Conservation (phyloP, 2,113 vertebrate genomes). For the Daubentonia madagascariensis region DNA sequence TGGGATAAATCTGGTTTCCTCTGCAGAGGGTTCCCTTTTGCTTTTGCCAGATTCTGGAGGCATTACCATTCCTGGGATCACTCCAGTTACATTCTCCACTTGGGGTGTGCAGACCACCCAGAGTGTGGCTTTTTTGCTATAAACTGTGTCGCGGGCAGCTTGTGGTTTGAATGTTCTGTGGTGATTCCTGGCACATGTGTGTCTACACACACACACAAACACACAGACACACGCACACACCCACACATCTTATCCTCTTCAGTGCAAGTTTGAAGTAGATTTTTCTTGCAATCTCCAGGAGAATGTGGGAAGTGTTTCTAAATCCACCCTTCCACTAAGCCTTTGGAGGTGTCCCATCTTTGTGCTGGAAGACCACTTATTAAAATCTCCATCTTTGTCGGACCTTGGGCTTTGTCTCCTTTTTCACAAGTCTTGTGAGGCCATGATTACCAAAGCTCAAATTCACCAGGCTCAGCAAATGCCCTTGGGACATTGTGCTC, state of each 20-base stretch:
- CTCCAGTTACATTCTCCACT: background rate
- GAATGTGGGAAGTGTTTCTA: background rate
- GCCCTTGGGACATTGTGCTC: background rate
- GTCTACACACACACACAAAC: background rate
- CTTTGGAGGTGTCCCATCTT: background rate
- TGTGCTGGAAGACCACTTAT: background rate
- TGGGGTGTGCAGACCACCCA: slow-evolving; percentile 20
- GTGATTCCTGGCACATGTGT: background rate
- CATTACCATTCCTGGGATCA: background rate
- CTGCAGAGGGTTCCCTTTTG: background rate
- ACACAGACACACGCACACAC: background rate
- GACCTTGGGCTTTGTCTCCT: background rate
- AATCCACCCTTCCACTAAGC: background rate
- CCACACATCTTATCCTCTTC: background rate
- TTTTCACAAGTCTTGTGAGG: background rate
- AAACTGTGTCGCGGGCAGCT: background rate
- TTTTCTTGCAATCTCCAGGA: background rate
- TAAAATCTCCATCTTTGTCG: background rate
- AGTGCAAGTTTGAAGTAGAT: background rate
- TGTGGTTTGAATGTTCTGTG: background rate
- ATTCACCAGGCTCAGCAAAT: background rate
- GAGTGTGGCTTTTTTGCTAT: background rate
- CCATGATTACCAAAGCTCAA: background rate
- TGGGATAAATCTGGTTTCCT: slow-evolving; percentile 17
- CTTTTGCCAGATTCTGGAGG: background rate